Evolutionary conservation across 1,140 invertebrate genomes (phyloP).

Genomic region (Andricus grossulariae): DNA sequence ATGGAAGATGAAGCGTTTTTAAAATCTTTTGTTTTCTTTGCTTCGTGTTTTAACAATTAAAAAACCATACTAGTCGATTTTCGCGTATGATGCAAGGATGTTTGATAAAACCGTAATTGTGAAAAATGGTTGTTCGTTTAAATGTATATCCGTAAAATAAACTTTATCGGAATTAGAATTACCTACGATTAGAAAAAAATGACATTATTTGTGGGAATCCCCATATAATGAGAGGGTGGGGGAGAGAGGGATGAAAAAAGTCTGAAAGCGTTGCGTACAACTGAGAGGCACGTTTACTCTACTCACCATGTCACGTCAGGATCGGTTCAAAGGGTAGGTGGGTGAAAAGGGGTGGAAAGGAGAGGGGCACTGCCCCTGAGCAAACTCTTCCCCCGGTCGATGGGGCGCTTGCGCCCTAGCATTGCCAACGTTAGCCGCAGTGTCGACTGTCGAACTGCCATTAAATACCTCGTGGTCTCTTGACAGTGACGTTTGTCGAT

Average conservation of each 20-base stretch:
- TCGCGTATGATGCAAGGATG: too few relatives aligned
- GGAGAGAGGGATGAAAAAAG: conserved; percentile 10
- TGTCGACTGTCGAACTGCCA: conserved; percentile 41
- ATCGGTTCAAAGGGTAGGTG: conserved; percentile 40
- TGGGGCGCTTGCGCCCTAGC: conserved; percentile 51
- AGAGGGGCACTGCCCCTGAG: conserved; percentile 54
- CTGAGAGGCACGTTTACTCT: conserved; percentile 41
- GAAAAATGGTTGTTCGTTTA: too few relatives aligned
- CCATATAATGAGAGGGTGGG: not conserved
- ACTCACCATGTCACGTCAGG: conserved; percentile 47
- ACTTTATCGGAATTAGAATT: too few relatives aligned
- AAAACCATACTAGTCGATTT: too few relatives aligned
- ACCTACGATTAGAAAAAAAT: too few relatives aligned
- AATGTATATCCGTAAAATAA: too few relatives aligned
- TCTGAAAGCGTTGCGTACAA: conserved; percentile 43
- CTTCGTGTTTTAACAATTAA: too few relatives aligned
- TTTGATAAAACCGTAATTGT: too few relatives aligned
- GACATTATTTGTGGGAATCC: too few relatives aligned
- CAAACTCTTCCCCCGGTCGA: conserved; percentile 53
- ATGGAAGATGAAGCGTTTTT: too few relatives aligned
- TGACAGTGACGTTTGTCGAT: conserved; percentile 43
- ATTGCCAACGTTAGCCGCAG: conserved; percentile 40
- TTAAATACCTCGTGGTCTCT: conserved; percentile 40
- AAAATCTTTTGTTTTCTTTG: too few relatives aligned
- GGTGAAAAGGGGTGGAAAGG: conserved; percentile 5